These are phyloP conservation scores for Stictocephala bisonia DNA, from an alignment of 2,888 invertebrate genomes.

Conservation along the genomic window DNA sequence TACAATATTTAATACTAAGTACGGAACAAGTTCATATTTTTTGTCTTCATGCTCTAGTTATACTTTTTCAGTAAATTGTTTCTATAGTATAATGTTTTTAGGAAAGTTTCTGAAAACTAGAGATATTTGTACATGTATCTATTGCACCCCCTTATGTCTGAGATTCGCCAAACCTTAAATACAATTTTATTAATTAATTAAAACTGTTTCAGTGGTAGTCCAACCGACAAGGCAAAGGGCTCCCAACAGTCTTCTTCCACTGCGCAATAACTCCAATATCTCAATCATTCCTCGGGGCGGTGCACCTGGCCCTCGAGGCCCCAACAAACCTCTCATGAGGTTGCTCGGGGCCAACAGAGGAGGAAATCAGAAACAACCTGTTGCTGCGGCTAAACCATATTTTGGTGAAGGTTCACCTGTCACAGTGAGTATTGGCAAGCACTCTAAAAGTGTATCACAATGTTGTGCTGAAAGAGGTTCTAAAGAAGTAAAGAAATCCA, in stretches of 20 bases:
- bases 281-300: constrained; percentile 63
- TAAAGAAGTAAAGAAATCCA: too few species aligned
- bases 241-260: constrained; percentile 48
- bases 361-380: constrained; percentile 42
- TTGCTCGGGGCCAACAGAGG: constrained; percentile 36
- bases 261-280: constrained; percentile 65
- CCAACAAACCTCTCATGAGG: constrained; percentile 40
- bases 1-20: too few species aligned
- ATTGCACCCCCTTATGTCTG: too few species aligned
- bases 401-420: constrained; percentile 49
- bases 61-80: too few species aligned
- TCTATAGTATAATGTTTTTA: too few species aligned
- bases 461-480: too few species aligned
- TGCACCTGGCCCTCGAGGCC: constrained; percentile 34
- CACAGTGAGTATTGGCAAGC: constrained; percentile 34
- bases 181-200: not conserved
- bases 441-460: not conserved
- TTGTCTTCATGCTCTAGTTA: too few species aligned
- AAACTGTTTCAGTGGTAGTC: constrained; percentile 27
- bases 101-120: too few species aligned
- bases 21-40: too few species aligned
- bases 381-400: constrained; percentile 49
- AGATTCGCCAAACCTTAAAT: too few species aligned
- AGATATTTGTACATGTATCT: too few species aligned
- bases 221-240: constrained; percentile 42